Evolutionary conservation across 2,113 vertebrate species (phyloP), one percentile per base, ranked within the genome.

Genomic region (Mormyrus iriodes): DNA sequence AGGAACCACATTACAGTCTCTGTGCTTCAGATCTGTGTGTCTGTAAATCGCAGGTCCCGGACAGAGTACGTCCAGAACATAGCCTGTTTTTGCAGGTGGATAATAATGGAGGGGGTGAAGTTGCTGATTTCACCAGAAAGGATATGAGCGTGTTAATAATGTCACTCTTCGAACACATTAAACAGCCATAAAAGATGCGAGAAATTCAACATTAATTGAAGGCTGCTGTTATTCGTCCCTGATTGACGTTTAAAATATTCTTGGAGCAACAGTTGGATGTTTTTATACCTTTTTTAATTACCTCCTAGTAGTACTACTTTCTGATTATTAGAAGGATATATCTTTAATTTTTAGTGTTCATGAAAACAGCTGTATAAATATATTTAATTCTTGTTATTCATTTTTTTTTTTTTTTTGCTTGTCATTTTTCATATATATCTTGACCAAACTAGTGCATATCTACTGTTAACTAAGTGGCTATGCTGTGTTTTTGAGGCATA

Each of bases 341-440:
- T 65, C 52, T 76, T 89, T 90, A 90, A 90, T 86, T 86, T 86
- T 19, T 89, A 87, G 90, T 83, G 69, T 91, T 88, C 89, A 90
- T 88, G 89, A 92, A 82, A 89, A 91, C 90, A 87, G 89, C 91
- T 92, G 91, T 92, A 93, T 91, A 92, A 88, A 92, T 85, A 88
- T 83, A 24, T 55, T 90, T 85, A 76, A 61, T 88, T 91, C 89
- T 86, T 89, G 88, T 90, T 91, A n/a, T 89, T 89, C 69, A 89
- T 84, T 48, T 89, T 91, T 91, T 46, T 89, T 90, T 91, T 90
- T 79, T 55, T 87, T 88, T 90, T 87, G 44, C 58, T 89, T 86
- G 48, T 89, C 46, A 31, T 44, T 21, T 89, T 69, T 84, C 42
- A 48, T 44, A n/a, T 86, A 31, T 39, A 51, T 53, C 51, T 6